Evolutionary conservation across 1,140 invertebrate genomes (phyloP).

Genomic region (Polypedilum pembai): DNA sequence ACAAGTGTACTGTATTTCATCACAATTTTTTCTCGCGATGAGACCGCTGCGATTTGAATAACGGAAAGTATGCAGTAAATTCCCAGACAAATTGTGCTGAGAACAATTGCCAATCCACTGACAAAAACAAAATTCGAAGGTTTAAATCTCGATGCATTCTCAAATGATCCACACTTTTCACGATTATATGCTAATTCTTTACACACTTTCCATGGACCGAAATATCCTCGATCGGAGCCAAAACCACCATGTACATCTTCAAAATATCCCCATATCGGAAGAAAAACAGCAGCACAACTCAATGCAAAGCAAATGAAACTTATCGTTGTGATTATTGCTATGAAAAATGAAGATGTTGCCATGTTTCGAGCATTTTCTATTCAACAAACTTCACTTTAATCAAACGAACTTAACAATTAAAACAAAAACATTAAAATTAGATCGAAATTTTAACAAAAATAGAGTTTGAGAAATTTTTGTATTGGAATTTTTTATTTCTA

Average conservation of each 20-base stretch:
- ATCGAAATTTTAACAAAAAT: slow-evolving; percentile 22
- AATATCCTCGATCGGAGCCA: slow-evolving; percentile 63
- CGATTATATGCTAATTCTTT: slow-evolving; percentile 69
- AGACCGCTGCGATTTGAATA: slow-evolving; percentile 75
- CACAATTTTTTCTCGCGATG: slow-evolving; percentile 68
- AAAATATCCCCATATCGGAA: slow-evolving; percentile 74
- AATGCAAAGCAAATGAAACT: slow-evolving; percentile 69
- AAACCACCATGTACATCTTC: slow-evolving; percentile 36
- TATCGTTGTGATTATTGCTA: slow-evolving; percentile 63
- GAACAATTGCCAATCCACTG: slow-evolving; percentile 66
- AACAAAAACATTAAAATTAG: slow-evolving; percentile 15
- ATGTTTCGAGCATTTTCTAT: slow-evolving; percentile 32
- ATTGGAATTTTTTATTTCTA: slow-evolving; percentile 15
- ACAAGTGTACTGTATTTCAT: slow-evolving; percentile 65
- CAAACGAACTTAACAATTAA: slow-evolving; percentile 7
- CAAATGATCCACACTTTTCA: slow-evolving; percentile 63
- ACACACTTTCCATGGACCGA: slow-evolving; percentile 77
- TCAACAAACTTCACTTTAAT: slow-evolving; percentile 24
- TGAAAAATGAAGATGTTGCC: slow-evolving; percentile 52
- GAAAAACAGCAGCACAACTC: slow-evolving; percentile 62
- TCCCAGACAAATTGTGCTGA: slow-evolving; percentile 60
- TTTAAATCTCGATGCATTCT: slow-evolving; percentile 65
- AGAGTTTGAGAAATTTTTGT: background rate
- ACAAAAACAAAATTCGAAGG: slow-evolving; percentile 65
- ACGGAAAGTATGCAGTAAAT: slow-evolving; percentile 68